Evolutionary conservation across 2,888 invertebrate genomes (phyloP).

Genomic region (Bruchidius siliquastri): DNA sequence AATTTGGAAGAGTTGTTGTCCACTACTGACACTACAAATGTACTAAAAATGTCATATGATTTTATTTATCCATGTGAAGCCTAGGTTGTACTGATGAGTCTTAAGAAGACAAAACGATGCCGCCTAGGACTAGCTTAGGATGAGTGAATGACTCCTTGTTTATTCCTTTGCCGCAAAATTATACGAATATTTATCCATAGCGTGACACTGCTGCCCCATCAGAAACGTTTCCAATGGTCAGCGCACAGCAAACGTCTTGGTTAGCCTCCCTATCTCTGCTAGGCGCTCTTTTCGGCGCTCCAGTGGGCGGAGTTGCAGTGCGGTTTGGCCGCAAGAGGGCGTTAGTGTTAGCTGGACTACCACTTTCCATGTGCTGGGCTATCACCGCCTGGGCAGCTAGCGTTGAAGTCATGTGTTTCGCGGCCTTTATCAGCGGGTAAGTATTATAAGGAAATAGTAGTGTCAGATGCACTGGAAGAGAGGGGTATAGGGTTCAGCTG

Average conservation of each 20-base stretch:
- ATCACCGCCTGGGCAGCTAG: slow-evolving; percentile 73
- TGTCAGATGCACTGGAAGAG: no score
- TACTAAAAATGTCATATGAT: no score
- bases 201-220: slow-evolving; percentile 47
- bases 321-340: slow-evolving; percentile 67
- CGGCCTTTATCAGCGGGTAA: slow-evolving; percentile 75
- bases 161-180: no score
- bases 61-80: no score
- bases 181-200: background rate
- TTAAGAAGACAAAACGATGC: no score
- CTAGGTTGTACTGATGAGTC: no score
- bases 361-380: slow-evolving; percentile 77
- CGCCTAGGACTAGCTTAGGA: no score
- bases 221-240: slow-evolving; percentile 56
- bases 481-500: no score
- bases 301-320: slow-evolving; percentile 74
- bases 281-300: slow-evolving; percentile 76
- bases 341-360: slow-evolving; percentile 67
- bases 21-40: no score
- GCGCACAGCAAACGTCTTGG: slow-evolving; percentile 75
- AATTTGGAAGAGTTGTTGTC: no score
- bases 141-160: no score
- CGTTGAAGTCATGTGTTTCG: slow-evolving; percentile 75
- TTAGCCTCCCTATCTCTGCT: slow-evolving; percentile 73
- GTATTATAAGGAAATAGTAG: background rate